A percentile compares a stretch with the other conserved stretches of the same genome.
Conservation (phyloP, 2,113 vertebrate species). For the Istiophorus platypterus region DNA sequence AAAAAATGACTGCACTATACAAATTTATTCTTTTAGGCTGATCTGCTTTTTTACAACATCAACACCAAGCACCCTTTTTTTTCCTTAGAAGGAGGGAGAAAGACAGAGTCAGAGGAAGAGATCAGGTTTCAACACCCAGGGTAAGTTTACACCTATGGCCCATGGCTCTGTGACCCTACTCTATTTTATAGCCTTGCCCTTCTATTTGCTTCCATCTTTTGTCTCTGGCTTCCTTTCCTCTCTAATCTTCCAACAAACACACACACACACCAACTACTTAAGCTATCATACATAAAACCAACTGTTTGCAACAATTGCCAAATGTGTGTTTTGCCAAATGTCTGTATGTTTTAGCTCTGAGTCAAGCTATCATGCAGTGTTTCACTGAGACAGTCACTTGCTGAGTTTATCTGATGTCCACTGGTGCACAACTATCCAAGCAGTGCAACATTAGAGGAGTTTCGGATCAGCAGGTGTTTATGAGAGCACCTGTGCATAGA, state of each 20-base stretch:
- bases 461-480: slow-evolving; percentile 20
- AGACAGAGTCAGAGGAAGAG: slow-evolving; percentile 14
- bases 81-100: slow-evolving; percentile 1
- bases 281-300: background rate
- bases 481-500: background rate
- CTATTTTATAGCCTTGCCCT: slow-evolving; percentile 40
- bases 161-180: slow-evolving; percentile 53
- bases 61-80: background rate
- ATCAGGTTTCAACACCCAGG: slow-evolving; percentile 52
- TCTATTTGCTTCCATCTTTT: slow-evolving; percentile 57
- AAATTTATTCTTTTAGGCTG: background rate
- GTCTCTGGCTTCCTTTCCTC: slow-evolving; percentile 55
- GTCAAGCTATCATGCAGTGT: background rate
- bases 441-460: background rate
- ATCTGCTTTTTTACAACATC: background rate
- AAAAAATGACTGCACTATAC: background rate
- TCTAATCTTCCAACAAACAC: slow-evolving; percentile 55
- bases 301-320: background rate
- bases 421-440: background rate
- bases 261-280: slow-evolving; percentile 16
- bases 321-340: slow-evolving; percentile 18
- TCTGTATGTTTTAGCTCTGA: background rate
- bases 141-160: slow-evolving; percentile 50
- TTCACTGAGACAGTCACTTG: background rate
- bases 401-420: background rate